Percentiles rank a stretch among this genome's conserved stretches.
phyloP scores from a whole-genome alignment of 1,140 invertebrate genomes.

The Belonocnema kinseyi region DNA sequence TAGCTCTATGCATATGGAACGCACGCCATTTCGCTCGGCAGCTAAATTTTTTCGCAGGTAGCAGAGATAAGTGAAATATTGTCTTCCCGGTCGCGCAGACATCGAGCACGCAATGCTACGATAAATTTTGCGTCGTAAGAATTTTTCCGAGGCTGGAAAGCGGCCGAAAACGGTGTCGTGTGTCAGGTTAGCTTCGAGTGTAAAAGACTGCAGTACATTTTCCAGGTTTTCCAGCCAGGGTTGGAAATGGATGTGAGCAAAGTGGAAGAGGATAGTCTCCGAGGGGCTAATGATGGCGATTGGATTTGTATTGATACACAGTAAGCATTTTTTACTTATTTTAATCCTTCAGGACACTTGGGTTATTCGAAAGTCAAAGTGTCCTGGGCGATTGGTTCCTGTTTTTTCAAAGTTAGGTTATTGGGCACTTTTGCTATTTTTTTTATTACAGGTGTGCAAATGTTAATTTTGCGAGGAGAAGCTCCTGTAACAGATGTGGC shows the following conservation, averaged over 20 bases:
- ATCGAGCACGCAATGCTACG: background rate
- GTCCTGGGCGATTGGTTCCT: too few relatives aligned
- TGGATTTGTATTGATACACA: conserved; percentile 73
- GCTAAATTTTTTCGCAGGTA: background rate
- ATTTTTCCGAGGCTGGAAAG: background rate
- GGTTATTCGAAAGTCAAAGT: background rate
- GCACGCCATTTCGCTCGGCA: background rate
- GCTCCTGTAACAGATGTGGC: conserved; percentile 94
- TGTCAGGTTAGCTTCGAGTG: too few relatives aligned
- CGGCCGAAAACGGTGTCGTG: background rate
- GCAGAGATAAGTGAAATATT: too few relatives aligned
- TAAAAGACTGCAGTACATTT: background rate
- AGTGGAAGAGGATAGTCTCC: conserved; percentile 67
- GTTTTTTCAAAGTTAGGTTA: too few relatives aligned
- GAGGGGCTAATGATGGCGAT: conserved; percentile 69
- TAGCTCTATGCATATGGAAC: background rate
- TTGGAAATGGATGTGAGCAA: conserved; percentile 62
- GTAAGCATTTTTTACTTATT: conserved; percentile 51
- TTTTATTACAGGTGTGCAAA: conserved; percentile 86
- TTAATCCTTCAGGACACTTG: conserved; percentile 16
- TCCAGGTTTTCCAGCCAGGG: background rate
- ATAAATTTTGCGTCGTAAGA: background rate
- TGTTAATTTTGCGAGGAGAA: conserved; percentile 94
- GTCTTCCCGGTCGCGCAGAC: background rate
- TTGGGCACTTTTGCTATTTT: too few relatives aligned